phyloP scores from a whole-genome alignment of 1,140 invertebrate genomes.

The Chlorops oryzae region DNA sequence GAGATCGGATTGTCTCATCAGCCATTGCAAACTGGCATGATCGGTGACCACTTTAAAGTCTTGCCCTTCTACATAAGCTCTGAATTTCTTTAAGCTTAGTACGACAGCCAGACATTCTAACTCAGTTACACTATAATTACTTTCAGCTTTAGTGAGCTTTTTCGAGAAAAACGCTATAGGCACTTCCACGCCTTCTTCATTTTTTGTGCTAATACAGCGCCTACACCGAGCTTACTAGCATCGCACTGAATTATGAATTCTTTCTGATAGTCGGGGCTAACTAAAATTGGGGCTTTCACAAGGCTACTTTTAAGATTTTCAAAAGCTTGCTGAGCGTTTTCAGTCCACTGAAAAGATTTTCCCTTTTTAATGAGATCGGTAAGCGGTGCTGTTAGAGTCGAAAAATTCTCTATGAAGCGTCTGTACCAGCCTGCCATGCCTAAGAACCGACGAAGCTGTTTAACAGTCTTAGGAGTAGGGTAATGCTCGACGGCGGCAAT shows the following conservation, averaged over 20 bases:
- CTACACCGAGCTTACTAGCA: conserved; percentile 10
- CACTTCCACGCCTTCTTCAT: too few species aligned
- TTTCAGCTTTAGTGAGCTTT: too few species aligned
- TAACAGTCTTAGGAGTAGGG: conserved; percentile 15
- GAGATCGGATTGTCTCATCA: too few species aligned
- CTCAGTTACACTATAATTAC: too few species aligned
- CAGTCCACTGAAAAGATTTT: not conserved
- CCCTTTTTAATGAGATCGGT: conserved; percentile 2
- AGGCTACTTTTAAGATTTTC: conserved; percentile 5
- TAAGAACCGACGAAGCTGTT: conserved; percentile 21
- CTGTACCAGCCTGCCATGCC: conserved; percentile 37
- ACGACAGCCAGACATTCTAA: too few species aligned
- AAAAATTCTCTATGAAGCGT: conserved; percentile 40
- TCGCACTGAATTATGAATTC: conserved; percentile 14
- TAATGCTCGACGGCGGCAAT: conserved; percentile 12
- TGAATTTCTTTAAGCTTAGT: too few species aligned
- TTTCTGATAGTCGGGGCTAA: conserved; percentile 11
- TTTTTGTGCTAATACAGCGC: conserved; percentile 6
- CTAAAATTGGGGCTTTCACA: conserved; percentile 9
- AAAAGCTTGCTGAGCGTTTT: conserved; percentile 1
- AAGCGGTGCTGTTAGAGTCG: conserved; percentile 10
- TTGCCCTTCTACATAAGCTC: too few species aligned
- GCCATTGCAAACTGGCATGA: too few species aligned
- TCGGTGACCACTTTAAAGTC: too few species aligned
- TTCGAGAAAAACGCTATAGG: too few species aligned